Percentiles rank a stretch among this genome's conserved stretches.
Conservation (phyloP, 2,113 vertebrate genomes). For the Hoplias malabaricus region DNA sequence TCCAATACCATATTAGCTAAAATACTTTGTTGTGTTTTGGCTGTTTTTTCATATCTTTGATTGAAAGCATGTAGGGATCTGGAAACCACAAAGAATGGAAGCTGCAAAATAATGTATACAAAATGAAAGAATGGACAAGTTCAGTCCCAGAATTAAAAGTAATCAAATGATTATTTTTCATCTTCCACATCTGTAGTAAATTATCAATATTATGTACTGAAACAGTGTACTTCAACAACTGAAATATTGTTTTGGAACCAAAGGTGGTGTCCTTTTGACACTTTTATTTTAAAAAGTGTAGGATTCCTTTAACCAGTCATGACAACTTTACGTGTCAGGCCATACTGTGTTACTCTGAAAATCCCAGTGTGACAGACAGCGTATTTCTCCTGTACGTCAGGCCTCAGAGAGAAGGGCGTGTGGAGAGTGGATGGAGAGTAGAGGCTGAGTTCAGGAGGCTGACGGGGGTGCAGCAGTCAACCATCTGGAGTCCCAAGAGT, state of each 20-base stretch:
- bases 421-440: conserved; percentile 44
- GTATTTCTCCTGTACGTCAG: conserved; percentile 55
- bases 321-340: too few relatives aligned
- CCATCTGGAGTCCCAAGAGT: conserved; percentile 64
- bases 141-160: too few relatives aligned
- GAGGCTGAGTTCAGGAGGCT: conserved; percentile 37
- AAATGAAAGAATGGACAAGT: background rate
- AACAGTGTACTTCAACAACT: background rate
- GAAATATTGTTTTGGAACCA: background rate
- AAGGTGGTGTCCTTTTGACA: conserved; percentile 12
- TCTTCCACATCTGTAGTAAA: too few relatives aligned
- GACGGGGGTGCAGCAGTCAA: conserved; percentile 56
- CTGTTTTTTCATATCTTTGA: background rate
- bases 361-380: conserved; percentile 64
- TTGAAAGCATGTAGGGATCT: background rate
- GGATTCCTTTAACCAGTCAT: too few relatives aligned
- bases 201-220: too few relatives aligned
- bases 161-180: too few relatives aligned
- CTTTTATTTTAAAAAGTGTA: too few relatives aligned
- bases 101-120: background rate
- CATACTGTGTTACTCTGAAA: conserved; percentile 52
- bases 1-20: too few relatives aligned
- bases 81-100: background rate
- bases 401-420: conserved; percentile 55
- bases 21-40: background rate